Evolutionary conservation across 1,140 invertebrate species (phyloP), one percentile per base, ranked within the genome.

Genomic region (Neodiprion virginianus): DNA sequence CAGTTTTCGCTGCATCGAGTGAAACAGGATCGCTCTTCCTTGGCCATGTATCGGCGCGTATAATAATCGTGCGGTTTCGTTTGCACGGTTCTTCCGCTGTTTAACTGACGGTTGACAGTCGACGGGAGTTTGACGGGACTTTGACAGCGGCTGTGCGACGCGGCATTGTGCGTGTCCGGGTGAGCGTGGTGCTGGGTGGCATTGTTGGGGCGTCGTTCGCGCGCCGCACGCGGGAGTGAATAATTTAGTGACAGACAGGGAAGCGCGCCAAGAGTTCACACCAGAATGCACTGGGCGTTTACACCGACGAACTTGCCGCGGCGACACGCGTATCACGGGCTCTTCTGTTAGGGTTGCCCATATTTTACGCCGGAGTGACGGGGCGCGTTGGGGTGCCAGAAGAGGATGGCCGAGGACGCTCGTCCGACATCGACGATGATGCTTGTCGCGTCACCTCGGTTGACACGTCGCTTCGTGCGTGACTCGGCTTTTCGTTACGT

Each of bases 51-150:
- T 40, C 5, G 28, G 28, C 28, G 28, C 5, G 28, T 40, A 0
- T 2, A 40, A 40, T 40, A 40, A 40, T 5, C 28, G 28, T 2
- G 28, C 5, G 28, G 28, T 40, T 40, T 40, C 28, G 28, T 40
- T 40, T 40, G 5, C 28, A 40, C 28, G 5, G 28, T 40, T 40
- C 28, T 40, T 40, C 28, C 28, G 28, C 28, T 40, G 28, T 40
- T 40, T 40, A 40, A 40, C 2, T 40, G 79, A 77, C 82, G 80
- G 83, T 86, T 84, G 86, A 87, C 86, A 87, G 84, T 87, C 86
- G 86, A 86, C 86, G 86, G 82, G 81, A 75, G 80, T 84, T 85
- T 86, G 86, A 86, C 86, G 86, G 82, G 81, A 75, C 80, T 85
- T 85, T 86, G 84, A 85, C 83, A 83, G 77, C 81, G 53, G 11